Conservation (phyloP, 2,797 vertebrate species). For the Pipistrellus kuhlii region DNA sequence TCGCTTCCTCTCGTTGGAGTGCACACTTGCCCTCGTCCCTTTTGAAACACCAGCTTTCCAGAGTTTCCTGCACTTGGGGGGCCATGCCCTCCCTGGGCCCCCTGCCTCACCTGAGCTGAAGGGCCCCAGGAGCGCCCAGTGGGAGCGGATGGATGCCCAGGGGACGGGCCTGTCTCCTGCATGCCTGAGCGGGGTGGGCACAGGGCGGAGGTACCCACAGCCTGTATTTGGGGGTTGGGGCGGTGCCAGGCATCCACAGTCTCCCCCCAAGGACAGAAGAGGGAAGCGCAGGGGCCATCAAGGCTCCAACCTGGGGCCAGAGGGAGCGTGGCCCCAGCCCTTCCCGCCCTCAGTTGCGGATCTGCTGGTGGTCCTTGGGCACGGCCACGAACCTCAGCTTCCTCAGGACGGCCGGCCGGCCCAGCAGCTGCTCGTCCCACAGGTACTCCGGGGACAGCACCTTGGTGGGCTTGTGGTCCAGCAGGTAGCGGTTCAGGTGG, state of each 20-base stretch:
- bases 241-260: not conserved
- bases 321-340: not conserved
- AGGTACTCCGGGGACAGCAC: not conserved
- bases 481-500: not conserved
- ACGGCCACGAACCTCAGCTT: not conserved
- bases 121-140: not conserved
- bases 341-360: not conserved
- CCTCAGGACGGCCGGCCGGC: not conserved
- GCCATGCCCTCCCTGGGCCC: not conserved
- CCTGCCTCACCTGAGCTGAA: not conserved
- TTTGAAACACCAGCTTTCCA: too few species aligned
- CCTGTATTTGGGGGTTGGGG: not conserved
- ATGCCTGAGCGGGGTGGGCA: not conserved
- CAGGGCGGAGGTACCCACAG: not conserved
- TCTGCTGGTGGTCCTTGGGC: not conserved
- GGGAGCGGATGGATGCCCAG: not conserved
- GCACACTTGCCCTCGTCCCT: too few species aligned
- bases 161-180: not conserved
- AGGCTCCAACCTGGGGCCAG: not conserved
- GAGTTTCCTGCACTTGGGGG: too few species aligned
- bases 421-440: not conserved
- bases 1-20: too few species aligned
- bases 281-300: not conserved
- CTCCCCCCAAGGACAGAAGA: not conserved
- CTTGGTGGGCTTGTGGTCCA: slow-evolving; percentile 7